Conservation (phyloP, 2,113 vertebrate species). For the Rynchops niger region DNA sequence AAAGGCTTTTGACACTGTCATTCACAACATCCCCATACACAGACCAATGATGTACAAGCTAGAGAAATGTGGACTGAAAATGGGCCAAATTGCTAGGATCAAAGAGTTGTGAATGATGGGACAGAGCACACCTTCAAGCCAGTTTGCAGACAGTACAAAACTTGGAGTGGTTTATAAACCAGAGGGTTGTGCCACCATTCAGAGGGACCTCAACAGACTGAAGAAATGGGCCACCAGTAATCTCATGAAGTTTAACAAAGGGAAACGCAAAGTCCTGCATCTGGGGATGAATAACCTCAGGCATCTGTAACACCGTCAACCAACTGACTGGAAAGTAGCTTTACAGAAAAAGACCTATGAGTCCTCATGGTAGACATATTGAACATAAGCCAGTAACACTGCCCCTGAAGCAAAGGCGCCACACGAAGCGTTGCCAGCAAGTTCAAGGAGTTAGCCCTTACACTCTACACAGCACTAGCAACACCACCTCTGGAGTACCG, state of each 20-base stretch:
- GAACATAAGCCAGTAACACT: background rate
- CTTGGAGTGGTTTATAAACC: background rate
- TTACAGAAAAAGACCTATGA: background rate
- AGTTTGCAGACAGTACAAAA: background rate
- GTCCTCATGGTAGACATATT: background rate
- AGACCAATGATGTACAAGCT: background rate
- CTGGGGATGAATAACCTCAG: background rate
- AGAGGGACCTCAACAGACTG: background rate
- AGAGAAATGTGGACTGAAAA: background rate
- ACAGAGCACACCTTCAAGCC: background rate
- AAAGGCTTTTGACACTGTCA: background rate
- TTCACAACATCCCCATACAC: background rate
- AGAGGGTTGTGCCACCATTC: background rate
- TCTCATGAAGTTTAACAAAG: background rate
- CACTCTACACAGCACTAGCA: background rate
- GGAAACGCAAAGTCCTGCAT: background rate
- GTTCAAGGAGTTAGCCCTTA: background rate
- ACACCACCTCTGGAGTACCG: rapidly evolving
- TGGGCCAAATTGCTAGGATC: background rate
- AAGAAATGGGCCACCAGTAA: background rate
- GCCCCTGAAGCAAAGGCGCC: background rate
- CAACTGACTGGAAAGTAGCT: background rate
- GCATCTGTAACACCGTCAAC: background rate
- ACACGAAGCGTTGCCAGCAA: background rate
- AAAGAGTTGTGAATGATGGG: background rate